These are phyloP conservation scores for Pantherophis vulpinus DNA, from an alignment of 2,797 vertebrate genomes.

Conservation along the genomic window DNA sequence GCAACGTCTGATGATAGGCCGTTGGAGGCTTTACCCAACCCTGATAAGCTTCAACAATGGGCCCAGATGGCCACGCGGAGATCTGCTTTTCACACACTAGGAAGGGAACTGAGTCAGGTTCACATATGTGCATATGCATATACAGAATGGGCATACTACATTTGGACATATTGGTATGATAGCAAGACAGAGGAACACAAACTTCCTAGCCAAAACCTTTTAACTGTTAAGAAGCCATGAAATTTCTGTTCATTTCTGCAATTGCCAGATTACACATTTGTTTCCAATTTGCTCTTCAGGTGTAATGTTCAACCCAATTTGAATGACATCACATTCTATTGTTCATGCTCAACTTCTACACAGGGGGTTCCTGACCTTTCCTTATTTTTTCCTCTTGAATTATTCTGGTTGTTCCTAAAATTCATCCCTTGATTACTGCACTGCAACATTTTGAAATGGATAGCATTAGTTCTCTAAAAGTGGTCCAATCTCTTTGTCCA, in stretches of 20 bases:
- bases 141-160: background rate
- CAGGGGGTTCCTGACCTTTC: background rate
- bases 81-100: background rate
- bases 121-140: background rate
- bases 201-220: background rate
- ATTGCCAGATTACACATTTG: background rate
- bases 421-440: no score
- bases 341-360: background rate
- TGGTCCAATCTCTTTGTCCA: background rate
- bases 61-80: background rate
- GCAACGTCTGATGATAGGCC: slow-evolving; percentile 14
- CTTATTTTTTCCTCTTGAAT: background rate
- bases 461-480: background rate
- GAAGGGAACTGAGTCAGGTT: background rate
- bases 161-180: background rate
- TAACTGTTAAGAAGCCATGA: background rate
- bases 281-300: background rate
- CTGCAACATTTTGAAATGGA: background rate
- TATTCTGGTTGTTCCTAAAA: background rate
- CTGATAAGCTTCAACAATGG: slow-evolving; percentile 31
- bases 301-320: background rate
- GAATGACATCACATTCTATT: background rate
- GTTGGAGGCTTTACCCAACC: slow-evolving; percentile 31
- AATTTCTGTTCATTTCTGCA: background rate
- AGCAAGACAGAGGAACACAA: background rate